These are phyloP conservation scores for Alviniconcha strummeri DNA, from an alignment of 2,888 invertebrate species.

Conservation along the genomic window DNA sequence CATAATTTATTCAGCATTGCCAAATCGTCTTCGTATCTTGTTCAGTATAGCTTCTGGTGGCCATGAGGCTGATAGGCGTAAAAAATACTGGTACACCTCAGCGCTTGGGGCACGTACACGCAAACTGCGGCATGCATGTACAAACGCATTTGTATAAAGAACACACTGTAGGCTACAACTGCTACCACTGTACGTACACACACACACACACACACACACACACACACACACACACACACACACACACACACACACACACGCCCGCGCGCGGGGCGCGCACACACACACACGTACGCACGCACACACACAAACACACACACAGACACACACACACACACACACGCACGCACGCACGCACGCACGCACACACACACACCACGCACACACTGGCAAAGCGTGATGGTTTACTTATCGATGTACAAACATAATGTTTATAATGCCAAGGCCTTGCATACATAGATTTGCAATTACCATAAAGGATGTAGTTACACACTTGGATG, in stretches of 20 bases:
- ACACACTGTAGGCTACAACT: background rate
- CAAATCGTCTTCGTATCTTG: background rate
- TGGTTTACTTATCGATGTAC: background rate
- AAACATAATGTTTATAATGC: no score
- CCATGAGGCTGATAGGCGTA: background rate
- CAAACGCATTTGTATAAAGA: background rate
- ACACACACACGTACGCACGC: background rate
- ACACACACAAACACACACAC: background rate
- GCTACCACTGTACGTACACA: background rate
- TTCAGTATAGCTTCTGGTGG: background rate
- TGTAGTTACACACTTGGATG: background rate
- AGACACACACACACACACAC: constrained; percentile 2
- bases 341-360: background rate
- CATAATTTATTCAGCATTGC: no score
- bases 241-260: background rate
- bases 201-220: background rate
- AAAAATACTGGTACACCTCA: background rate
- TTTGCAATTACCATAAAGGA: background rate
- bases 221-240: background rate
- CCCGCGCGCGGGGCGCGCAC: background rate
- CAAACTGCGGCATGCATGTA: background rate
- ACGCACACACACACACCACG: background rate
- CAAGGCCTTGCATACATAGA: background rate
- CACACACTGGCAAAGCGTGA: background rate
- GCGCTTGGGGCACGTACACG: background rate